Evolutionary conservation across 2,797 vertebrate species (phyloP).

Genomic region (Enteromius treurensis): DNA sequence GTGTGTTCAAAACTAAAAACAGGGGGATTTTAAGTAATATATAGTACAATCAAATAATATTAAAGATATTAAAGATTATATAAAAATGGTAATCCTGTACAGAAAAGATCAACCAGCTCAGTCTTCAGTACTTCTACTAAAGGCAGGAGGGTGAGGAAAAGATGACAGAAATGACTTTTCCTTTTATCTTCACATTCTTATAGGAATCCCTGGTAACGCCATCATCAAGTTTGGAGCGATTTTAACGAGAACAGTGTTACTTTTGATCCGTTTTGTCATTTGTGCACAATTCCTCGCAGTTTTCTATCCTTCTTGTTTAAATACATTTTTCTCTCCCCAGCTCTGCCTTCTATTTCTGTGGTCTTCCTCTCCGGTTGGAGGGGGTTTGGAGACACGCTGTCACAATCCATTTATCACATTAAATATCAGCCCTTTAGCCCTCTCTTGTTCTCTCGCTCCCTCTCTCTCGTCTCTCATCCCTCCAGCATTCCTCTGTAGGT

Average conservation of each 20-base stretch:
- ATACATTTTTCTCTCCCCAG: slow-evolving; percentile 70
- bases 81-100: neutral
- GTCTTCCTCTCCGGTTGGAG: slow-evolving; percentile 74
- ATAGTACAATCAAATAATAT: no score
- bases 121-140: neutral
- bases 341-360: slow-evolving; percentile 79
- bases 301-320: slow-evolving; percentile 42
- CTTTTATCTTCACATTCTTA: slow-evolving; percentile 69
- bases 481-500: slow-evolving; percentile 69
- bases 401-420: slow-evolving; percentile 86
- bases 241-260: slow-evolving; percentile 31
- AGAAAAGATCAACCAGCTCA: neutral
- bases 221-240: slow-evolving; percentile 1
- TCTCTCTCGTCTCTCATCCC: slow-evolving; percentile 64
- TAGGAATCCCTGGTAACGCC: slow-evolving; percentile 43
- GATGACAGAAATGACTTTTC: neutral
- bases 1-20: neutral
- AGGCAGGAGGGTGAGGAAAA: neutral
- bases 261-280: slow-evolving; percentile 38
- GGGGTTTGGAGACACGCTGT: slow-evolving; percentile 79
- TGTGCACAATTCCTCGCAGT: slow-evolving; percentile 46
- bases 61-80: no score
- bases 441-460: slow-evolving; percentile 65
- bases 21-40: no score
- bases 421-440: slow-evolving; percentile 81